These are phyloP conservation scores for Hydractinia echinata DNA, from an alignment of 30 jellyfish, hydroid and myxozoan genomes.

Conservation along the genomic window DNA sequence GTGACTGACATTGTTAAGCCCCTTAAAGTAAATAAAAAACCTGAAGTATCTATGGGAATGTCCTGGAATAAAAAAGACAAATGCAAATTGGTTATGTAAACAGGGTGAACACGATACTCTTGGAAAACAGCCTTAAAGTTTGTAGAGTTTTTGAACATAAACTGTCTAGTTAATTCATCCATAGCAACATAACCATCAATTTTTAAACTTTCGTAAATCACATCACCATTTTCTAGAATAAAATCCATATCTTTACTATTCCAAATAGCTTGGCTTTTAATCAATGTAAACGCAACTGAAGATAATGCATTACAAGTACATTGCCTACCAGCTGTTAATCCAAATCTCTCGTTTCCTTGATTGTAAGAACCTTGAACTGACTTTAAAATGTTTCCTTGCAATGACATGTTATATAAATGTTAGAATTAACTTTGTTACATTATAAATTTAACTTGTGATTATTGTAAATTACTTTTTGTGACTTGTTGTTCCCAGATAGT, in stretches of 20 bases:
- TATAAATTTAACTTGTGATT: neutral
- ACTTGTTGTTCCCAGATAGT: neutral
- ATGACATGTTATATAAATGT: too few relatives aligned
- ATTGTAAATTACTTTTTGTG: neutral
- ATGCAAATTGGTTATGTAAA: too few relatives aligned
- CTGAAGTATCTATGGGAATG: neutral
- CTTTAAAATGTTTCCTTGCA: neutral
- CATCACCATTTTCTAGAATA: slow-evolving; percentile 21
- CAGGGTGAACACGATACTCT: too few relatives aligned
- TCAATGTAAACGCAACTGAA: neutral
- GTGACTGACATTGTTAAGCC: neutral
- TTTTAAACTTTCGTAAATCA: neutral
- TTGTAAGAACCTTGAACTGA: slow-evolving; percentile 12
- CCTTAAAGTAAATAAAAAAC: slow-evolving; percentile 16
- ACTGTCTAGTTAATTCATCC: slow-evolving; percentile 7
- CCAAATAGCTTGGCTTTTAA: neutral
- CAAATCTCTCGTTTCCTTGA: slow-evolving; percentile 32
- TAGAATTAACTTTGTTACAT: neutral
- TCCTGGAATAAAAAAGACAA: neutral
- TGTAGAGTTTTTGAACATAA: too few relatives aligned
- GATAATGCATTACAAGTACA: slow-evolving; percentile 23
- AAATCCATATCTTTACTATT: slow-evolving; percentile 14
- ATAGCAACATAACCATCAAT: neutral
- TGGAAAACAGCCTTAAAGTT: too few relatives aligned
- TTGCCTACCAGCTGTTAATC: slow-evolving; percentile 27